Percentiles rank a stretch among this genome's conserved stretches.
These are phyloP conservation scores for Ammospiza caudacuta DNA, from an alignment of 2,113 vertebrate genomes.

Conservation along the genomic window DNA sequence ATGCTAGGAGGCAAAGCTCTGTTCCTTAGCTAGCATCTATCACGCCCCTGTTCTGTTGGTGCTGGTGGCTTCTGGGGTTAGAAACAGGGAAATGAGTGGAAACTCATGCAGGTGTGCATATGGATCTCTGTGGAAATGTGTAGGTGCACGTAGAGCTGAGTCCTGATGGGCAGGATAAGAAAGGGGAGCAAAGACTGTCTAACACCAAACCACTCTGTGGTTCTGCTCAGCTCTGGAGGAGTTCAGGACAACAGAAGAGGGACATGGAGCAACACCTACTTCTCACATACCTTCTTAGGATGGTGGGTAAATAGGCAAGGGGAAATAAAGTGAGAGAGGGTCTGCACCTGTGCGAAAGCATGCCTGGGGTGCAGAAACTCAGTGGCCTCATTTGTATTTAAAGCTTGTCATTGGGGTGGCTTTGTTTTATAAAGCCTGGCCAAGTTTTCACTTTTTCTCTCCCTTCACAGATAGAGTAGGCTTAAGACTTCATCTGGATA, in stretches of 20 bases:
- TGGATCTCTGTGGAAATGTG: neutral
- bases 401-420: neutral
- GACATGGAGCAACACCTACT: neutral
- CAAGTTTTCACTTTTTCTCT: neutral
- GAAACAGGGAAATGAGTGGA: neutral
- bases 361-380: neutral
- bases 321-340: neutral
- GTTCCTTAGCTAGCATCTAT: neutral
- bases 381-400: neutral
- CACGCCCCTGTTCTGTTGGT: neutral
- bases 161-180: neutral
- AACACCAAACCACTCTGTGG: neutral
- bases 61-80: neutral
- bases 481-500: neutral
- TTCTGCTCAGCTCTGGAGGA: neutral
- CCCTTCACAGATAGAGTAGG: neutral
- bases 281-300: neutral
- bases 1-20: neutral
- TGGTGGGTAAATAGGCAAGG: neutral
- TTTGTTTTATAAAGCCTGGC: neutral
- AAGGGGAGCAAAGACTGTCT: neutral
- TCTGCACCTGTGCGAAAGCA: neutral
- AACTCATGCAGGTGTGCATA: rapidly evolving
- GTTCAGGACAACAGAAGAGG: neutral
- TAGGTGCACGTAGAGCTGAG: neutral